Evolutionary conservation across 30 jellyfish, hydroid and myxozoan species (phyloP), one percentile per base, ranked within the genome.

Genomic region (Hydra vulgaris): DNA sequence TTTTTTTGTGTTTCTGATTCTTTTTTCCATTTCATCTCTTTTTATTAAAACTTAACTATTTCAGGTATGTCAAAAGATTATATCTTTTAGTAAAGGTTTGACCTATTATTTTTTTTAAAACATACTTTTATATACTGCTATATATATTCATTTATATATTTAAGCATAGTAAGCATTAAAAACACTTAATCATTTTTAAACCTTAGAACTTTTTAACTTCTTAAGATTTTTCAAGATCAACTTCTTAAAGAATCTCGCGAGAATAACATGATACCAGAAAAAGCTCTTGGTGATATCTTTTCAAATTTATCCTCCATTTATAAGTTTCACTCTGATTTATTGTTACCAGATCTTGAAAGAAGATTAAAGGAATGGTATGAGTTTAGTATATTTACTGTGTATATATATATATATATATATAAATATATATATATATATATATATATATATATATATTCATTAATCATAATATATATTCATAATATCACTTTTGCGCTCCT

Each of bases 341-440:
- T 94, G 25, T 88, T 84, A 1, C 99, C 99, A 20, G 99, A 88
- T 27, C 74, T 94, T 54, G 99, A 94, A 79, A 85, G 76, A 71
- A 27, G 99, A 76, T 86, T 94, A 61, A 71, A 74, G 27, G 79
- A 84, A n/a, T 94, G 99, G 99, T 92, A 71, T 8, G 92, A 22
- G 1, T 52, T 21, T n/a, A n/a, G n/a, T n/a, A n/a, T n/a, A n/a
- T n/a, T 26, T 71, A 17, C 24, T n/a, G 23, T 7, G 21, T n/a
- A n/a, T n/a, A n/a, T n/a, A n/a, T n/a, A n/a, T n/a, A 22, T 69
- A 53, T 61, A 54, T 54, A 19, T 8, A 17, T 23, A 76, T 25
- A n/a, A 12, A 18, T n/a, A n/a, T n/a, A n/a, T n/a, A n/a, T n/a
- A n/a, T n/a, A n/a, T n/a, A n/a, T n/a, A n/a, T n/a, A n/a, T n/a